phyloP scores from a whole-genome alignment of 1,140 invertebrate species.

The Heliconius hermathena region DNA sequence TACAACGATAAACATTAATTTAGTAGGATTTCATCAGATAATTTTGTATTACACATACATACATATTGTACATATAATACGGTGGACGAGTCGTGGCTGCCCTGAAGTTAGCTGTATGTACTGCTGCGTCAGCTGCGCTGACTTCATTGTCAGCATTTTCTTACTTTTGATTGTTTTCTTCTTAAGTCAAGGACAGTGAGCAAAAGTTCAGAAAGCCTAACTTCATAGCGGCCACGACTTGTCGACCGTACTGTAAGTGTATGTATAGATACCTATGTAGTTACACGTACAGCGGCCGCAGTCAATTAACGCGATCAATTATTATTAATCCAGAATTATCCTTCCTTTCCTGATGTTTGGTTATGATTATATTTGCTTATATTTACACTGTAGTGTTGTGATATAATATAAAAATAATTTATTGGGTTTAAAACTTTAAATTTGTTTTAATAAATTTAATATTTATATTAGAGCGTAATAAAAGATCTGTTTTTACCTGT shows the following conservation, averaged over 20 bases:
- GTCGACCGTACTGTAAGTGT: not conserved
- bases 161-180: too few relatives aligned
- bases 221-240: not conserved
- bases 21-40: slow-evolving; percentile 42
- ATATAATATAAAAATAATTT: not conserved
- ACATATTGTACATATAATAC: not conserved
- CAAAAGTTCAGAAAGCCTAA: too few relatives aligned
- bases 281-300: slow-evolving; percentile 36
- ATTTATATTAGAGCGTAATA: too few relatives aligned
- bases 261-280: not conserved
- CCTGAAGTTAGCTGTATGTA: too few relatives aligned
- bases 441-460: not conserved
- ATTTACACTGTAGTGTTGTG: slow-evolving; percentile 38
- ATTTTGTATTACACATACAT: slow-evolving; percentile 26
- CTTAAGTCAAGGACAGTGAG: too few relatives aligned
- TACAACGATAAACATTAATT: slow-evolving; percentile 46
- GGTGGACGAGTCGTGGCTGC: not conserved
- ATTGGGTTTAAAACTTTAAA: not conserved
- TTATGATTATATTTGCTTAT: slow-evolving; percentile 48
- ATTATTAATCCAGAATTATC: slow-evolving; percentile 66
- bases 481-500: too few relatives aligned
- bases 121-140: too few relatives aligned
- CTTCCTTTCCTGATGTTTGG: slow-evolving; percentile 55
- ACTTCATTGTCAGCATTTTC: too few relatives aligned
- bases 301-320: slow-evolving; percentile 56